A percentile compares a stretch with the other conserved stretches of the same genome.
Evolutionary conservation across 2,888 invertebrate species (phyloP).

Genomic region (Gisinianus flammeolus): DNA sequence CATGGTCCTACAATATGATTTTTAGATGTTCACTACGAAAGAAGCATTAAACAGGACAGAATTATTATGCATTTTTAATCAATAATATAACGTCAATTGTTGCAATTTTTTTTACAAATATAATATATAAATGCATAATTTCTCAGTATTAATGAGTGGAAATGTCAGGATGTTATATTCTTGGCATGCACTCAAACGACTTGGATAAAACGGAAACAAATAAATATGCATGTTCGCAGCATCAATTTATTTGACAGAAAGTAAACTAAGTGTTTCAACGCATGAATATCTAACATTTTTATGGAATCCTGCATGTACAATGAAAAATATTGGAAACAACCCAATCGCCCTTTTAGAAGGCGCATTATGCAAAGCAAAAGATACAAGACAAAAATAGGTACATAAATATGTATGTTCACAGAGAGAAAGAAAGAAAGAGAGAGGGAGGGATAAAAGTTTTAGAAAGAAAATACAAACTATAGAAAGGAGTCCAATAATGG

Average conservation of each 20-base stretch:
- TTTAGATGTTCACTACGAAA: no score
- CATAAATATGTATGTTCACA: background rate
- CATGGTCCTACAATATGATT: no score
- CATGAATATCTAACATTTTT: constrained; percentile 5
- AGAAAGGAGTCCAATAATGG: no score
- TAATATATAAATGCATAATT: no score
- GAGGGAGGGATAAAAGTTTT: background rate
- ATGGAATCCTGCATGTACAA: constrained; percentile 17
- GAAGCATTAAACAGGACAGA: no score
- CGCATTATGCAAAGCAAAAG: constrained; percentile 14
- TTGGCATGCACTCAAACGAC: no score
- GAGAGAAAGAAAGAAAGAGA: background rate
- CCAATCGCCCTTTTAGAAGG: constrained; percentile 14
- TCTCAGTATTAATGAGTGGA: no score
- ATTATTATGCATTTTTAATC: constrained; percentile 7
- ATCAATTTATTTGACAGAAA: constrained; percentile 22
- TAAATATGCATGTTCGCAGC: no score
- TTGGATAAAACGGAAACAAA: no score
- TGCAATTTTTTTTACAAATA: no score
- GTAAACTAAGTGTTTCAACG: constrained; percentile 6
- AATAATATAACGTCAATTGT: background rate
- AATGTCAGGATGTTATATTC: no score
- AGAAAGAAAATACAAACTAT: background rate
- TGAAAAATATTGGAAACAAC: constrained; percentile 1
- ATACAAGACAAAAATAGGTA: background rate